Evolutionary conservation across 2,888 invertebrate genomes (phyloP).

Genomic region (Drosophila neonasuta): DNA sequence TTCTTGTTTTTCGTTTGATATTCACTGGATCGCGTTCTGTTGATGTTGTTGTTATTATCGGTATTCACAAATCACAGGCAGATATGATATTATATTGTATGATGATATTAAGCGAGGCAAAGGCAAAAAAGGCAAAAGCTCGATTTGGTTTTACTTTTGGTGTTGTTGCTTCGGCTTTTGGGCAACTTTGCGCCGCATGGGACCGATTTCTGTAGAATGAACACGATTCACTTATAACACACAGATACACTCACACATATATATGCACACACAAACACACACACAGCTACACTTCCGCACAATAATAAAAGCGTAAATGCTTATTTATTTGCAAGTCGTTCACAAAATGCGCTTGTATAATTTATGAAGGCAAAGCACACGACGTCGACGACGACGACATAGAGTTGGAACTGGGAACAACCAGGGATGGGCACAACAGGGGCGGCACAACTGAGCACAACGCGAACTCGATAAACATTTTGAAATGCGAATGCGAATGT

Average conservation of each 20-base stretch:
- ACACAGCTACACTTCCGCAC: constrained; percentile 48
- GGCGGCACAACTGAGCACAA: constrained; percentile 22
- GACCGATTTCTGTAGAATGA: constrained; percentile 71
- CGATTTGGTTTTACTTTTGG: constrained; percentile 14
- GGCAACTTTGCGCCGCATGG: constrained; percentile 69
- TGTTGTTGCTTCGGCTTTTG: constrained; percentile 33
- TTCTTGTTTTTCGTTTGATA: constrained; percentile 12
- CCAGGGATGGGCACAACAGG: constrained; percentile 6
- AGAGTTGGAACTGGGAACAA: constrained; percentile 1
- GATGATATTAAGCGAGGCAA: constrained; percentile 51
- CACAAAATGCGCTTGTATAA: constrained; percentile 76
- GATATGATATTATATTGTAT: constrained; percentile 50
- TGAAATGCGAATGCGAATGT: constrained; percentile 51
- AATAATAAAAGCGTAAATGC: constrained; percentile 78
- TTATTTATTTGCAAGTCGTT: constrained; percentile 77
- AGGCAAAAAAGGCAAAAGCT: constrained; percentile 18
- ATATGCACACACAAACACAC: constrained; percentile 8
- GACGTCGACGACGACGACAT: constrained; percentile 35
- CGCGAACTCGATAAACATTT: constrained; percentile 61
- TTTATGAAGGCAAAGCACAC: constrained; percentile 78
- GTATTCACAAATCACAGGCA: constrained; percentile 57
- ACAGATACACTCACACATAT: constrained; percentile 25
- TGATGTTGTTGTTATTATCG: constrained; percentile 34
- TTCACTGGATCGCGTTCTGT: constrained; percentile 35
- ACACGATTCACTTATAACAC: constrained; percentile 37